Conservation (phyloP, 2,113 vertebrate genomes). For the Tetrao urogallus region DNA sequence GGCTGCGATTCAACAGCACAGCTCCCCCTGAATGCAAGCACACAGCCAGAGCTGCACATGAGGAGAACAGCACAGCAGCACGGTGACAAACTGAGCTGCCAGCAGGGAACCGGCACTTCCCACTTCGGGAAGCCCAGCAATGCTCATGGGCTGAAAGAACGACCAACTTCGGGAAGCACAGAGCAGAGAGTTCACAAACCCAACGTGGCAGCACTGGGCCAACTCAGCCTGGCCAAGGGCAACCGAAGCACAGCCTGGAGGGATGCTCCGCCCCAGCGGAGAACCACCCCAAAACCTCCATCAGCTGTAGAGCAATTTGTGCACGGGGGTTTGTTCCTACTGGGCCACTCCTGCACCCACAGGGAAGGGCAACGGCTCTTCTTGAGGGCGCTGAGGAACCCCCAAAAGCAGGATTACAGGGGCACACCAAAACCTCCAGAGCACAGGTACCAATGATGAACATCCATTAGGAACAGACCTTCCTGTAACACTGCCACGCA, state of each 20-base stretch:
- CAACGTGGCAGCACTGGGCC: background rate
- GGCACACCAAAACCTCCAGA: background rate
- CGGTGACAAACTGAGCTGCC: background rate
- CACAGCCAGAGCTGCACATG: background rate
- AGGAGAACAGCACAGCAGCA: fast-evolving
- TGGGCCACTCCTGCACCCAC: background rate
- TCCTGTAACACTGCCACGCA: background rate
- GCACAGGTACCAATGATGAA: background rate
- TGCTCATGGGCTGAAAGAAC: background rate
- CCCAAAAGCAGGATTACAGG: background rate
- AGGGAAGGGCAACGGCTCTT: background rate
- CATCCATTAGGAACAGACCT: background rate
- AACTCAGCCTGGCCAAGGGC: background rate
- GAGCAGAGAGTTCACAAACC: background rate
- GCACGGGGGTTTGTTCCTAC: background rate
- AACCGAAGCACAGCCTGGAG: background rate
- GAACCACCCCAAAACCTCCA: background rate
- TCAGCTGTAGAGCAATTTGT: fast-evolving
- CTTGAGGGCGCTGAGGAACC: background rate
- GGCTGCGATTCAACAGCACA: background rate
- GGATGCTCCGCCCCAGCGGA: background rate
- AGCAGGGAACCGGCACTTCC: background rate
- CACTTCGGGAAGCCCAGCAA: fast-evolving
- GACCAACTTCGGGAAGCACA: background rate
- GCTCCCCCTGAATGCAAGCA: fast-evolving